A percentile compares a stretch with the other conserved stretches of the same genome.
Conservation (phyloP, 2,113 vertebrate genomes). For the Chlamydotis undulata region DNA sequence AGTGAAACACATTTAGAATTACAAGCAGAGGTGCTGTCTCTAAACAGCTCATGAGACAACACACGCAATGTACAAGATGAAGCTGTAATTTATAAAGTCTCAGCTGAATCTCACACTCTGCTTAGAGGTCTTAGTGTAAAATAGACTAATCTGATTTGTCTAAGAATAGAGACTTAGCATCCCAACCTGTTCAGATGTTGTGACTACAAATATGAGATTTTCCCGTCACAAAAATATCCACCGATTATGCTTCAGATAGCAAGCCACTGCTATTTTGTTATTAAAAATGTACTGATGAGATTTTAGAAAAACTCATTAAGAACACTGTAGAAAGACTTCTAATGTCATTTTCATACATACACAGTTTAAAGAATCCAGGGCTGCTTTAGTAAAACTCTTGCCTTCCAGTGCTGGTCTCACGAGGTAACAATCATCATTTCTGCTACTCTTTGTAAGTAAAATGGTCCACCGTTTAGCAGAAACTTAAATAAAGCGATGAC, state of each 20-base stretch:
- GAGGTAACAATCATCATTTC: conserved; percentile 21
- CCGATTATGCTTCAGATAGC: neutral
- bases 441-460: conserved; percentile 27
- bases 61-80: neutral
- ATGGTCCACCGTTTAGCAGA: conserved; percentile 42
- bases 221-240: neutral
- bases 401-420: neutral
- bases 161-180: neutral
- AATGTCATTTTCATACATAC: neutral
- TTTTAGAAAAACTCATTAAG: neutral
- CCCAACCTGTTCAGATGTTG: neutral
- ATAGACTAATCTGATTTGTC: neutral
- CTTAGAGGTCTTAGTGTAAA: neutral
- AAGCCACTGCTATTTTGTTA: neutral
- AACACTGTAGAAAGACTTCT: neutral
- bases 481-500: conserved; percentile 45
- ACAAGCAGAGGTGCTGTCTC: neutral
- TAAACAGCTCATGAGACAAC: neutral
- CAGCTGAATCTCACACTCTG: neutral
- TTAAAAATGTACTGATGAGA: neutral
- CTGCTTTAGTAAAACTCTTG: conserved; percentile 11
- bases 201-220: neutral
- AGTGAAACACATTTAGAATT: neutral
- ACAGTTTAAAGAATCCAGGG: neutral
- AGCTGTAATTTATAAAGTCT: neutral